These are phyloP conservation scores for Mico argentatus DNA, from an alignment of 2,797 vertebrate genomes.

Conservation along the genomic window DNA sequence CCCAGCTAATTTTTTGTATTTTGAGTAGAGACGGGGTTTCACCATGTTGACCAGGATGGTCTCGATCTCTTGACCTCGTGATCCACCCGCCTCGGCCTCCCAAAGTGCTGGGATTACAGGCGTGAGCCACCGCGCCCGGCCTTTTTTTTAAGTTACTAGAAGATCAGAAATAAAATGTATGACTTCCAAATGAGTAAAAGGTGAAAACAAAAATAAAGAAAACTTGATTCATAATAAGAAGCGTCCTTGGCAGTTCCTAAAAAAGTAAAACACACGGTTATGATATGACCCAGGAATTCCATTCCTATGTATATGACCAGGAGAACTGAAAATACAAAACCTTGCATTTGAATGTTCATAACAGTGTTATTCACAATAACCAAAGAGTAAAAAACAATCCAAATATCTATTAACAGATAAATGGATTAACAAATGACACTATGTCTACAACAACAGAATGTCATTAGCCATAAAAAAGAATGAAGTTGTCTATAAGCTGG, in stretches of 20 bases:
- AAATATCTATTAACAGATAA: background rate
- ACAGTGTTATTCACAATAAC: background rate
- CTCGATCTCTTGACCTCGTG: too few relatives aligned
- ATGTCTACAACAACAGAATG: background rate
- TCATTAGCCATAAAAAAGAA: background rate
- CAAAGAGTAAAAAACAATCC: background rate
- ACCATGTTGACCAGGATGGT: too few relatives aligned
- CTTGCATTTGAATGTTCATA: background rate
- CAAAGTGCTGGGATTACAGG: too few relatives aligned
- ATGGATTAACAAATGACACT: background rate
- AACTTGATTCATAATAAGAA: background rate
- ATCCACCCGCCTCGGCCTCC: too few relatives aligned
- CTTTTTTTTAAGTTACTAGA: background rate
- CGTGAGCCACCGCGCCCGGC: too few relatives aligned
- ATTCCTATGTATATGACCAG: background rate
- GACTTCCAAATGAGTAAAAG: background rate
- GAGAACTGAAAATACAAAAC: conserved; percentile 13
- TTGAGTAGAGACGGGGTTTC: too few relatives aligned
- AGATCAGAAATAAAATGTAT: background rate
- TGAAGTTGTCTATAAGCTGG: background rate
- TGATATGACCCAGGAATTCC: background rate
- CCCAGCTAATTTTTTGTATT: too few relatives aligned
- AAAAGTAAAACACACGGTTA: background rate
- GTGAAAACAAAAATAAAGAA: background rate
- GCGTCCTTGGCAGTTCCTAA: background rate